Conservation (phyloP, 2,888 invertebrate species). For the Agonum fuliginosum region DNA sequence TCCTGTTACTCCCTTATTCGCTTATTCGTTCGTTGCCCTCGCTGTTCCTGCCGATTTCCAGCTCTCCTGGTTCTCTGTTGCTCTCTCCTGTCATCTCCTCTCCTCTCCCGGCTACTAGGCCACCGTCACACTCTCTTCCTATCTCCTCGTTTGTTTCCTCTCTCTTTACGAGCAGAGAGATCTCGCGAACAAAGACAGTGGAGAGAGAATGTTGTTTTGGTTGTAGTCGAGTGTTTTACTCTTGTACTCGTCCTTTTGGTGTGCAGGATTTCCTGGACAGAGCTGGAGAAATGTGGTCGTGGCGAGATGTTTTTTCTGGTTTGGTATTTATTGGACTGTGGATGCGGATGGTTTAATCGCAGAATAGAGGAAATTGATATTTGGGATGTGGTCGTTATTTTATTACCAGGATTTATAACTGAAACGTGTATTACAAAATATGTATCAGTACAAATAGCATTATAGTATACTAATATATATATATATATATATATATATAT, state of each 20-base stretch:
- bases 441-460: too few relatives aligned
- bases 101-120: background rate
- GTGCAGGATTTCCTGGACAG: conserved; percentile 2
- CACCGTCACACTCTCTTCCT: background rate
- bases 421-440: too few relatives aligned
- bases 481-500: too few relatives aligned
- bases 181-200: background rate
- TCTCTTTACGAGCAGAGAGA: background rate
- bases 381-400: background rate
- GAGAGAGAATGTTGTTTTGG: conserved; percentile 8
- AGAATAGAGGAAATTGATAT: background rate
- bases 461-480: too few relatives aligned
- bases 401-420: too few relatives aligned
- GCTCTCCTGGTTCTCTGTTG: too few relatives aligned
- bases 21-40: conserved; percentile 35
- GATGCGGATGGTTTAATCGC: background rate
- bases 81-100: too few relatives aligned
- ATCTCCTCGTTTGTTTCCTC: background rate
- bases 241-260: background rate
- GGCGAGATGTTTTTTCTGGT: background rate
- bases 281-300: background rate
- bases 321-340: background rate
- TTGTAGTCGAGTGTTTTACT: too few relatives aligned
- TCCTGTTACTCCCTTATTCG: too few relatives aligned
- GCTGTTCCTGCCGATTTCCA: background rate